Conservation (phyloP, 37 sponge, comb jelly and placozoan genomes). For the Ephydatia muelleri region DNA sequence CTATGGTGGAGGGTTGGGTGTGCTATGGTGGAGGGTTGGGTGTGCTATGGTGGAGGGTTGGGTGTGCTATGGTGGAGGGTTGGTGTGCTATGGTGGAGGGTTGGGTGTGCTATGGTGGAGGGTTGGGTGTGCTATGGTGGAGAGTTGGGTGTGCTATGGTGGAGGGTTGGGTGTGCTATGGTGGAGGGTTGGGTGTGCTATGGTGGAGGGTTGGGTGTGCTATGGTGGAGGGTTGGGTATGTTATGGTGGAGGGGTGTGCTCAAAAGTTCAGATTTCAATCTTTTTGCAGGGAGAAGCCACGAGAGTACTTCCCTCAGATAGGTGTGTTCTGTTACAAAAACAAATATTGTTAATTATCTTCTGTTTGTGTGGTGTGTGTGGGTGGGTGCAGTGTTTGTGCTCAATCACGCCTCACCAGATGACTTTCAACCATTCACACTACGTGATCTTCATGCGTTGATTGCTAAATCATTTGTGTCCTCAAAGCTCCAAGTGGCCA, state of each 20-base stretch:
- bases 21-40: background rate
- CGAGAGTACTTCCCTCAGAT: conserved; percentile 61
- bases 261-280: background rate
- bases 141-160: too few relatives aligned
- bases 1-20: background rate
- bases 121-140: background rate
- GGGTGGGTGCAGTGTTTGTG: conserved; percentile 62
- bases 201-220: background rate
- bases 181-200: background rate
- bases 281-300: conserved; percentile 21
- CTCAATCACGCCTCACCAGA: conserved; percentile 75
- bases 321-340: conserved; percentile 39
- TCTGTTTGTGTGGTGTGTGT: background rate
- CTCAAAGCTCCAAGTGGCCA: conserved; percentile 11
- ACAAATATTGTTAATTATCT: background rate
- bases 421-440: conserved; percentile 66
- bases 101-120: background rate
- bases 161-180: too few relatives aligned
- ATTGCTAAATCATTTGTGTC: conserved; percentile 40
- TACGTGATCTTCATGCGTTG: conserved; percentile 41
- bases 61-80: background rate
- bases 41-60: background rate
- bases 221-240: background rate
- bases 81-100: background rate
- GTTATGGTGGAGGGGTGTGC: background rate